Conservation (phyloP, 2,797 vertebrate genomes). For the Silurus lanzhouensis region DNA sequence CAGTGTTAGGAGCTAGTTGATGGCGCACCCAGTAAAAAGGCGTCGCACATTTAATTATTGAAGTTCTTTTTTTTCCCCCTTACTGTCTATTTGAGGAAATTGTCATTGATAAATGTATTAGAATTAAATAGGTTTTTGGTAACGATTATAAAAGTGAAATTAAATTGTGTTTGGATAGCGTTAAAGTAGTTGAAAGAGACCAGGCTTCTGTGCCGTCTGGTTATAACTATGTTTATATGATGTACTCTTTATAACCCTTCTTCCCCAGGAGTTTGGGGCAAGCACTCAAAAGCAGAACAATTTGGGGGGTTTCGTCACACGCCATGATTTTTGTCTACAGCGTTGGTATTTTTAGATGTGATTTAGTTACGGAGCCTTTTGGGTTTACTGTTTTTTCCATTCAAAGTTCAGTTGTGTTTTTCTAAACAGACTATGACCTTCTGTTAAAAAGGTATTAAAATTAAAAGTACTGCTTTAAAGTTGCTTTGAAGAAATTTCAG, state of each 20-base stretch:
- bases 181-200: background rate
- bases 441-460: conserved; percentile 28
- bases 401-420: background rate
- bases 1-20: background rate
- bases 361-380: background rate
- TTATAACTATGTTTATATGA: conserved; percentile 8
- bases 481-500: conserved; percentile 42
- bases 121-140: background rate
- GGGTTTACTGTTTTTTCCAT: background rate
- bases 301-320: conserved; percentile 6
- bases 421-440: conserved; percentile 3
- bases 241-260: conserved; percentile 10
- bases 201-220: conserved; percentile 25
- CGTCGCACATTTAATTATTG: background rate
- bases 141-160: conserved; percentile 7
- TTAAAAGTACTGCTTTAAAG: conserved; percentile 24
- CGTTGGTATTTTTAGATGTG: background rate
- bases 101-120: background rate
- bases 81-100: background rate
- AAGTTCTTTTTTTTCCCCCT: background rate
- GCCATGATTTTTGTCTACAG: background rate
- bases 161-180: background rate
- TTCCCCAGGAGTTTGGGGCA: conserved; percentile 7
- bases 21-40: background rate
- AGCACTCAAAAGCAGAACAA: conserved; percentile 12